Percentiles rank a stretch among this genome's conserved stretches.
phyloP scores from a whole-genome alignment of 1,140 invertebrate species.

The Adelges cooleyi region DNA sequence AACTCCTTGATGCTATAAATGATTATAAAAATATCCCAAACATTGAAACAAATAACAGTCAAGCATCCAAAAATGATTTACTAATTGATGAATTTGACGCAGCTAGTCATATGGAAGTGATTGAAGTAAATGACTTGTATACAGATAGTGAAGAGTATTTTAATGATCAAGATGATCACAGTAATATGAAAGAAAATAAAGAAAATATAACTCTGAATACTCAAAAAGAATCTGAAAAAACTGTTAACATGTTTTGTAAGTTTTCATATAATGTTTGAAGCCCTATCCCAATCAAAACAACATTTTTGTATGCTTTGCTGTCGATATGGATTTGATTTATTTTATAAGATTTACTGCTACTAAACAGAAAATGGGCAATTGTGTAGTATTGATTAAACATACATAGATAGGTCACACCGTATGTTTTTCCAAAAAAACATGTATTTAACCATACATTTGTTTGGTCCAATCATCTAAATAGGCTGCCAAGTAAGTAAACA shows the following conservation, averaged over 20 bases:
- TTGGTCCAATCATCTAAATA: no score
- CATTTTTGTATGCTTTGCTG: no score
- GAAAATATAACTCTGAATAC: background rate
- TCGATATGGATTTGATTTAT: no score
- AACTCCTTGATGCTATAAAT: conserved; percentile 14
- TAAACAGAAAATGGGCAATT: no score
- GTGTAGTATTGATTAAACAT: no score
- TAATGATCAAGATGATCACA: background rate
- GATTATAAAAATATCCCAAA: conserved; percentile 11
- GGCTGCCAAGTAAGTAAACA: no score
- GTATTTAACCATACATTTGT: no score
- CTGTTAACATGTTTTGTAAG: conserved; percentile 24
- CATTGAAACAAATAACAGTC: background rate
- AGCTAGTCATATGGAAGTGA: conserved; percentile 13
- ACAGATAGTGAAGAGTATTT: background rate
- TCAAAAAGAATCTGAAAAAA: background rate
- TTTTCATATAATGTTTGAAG: no score
- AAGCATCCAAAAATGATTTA: background rate
- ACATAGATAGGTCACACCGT: no score
- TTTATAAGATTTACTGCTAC: no score
- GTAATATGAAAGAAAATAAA: background rate
- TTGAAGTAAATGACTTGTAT: conserved; percentile 1
- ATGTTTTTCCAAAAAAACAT: no score
- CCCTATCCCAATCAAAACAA: no score
- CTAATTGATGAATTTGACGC: background rate